These are phyloP conservation scores for Allacma fusca DNA, from an alignment of 2,888 invertebrate species.

Conservation along the genomic window DNA sequence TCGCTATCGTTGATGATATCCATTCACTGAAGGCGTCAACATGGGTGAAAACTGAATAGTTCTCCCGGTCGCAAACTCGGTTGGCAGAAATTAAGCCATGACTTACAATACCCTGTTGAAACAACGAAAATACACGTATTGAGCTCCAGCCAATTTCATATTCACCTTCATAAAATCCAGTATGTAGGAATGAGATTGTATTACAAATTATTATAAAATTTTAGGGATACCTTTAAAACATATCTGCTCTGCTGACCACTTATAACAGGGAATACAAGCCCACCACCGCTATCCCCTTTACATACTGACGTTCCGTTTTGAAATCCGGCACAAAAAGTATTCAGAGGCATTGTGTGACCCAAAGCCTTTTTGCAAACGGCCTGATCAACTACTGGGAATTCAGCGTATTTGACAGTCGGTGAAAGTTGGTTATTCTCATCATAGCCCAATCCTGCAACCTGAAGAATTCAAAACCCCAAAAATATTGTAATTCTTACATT, in stretches of 20 bases:
- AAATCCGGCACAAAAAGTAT: slow-evolving; percentile 27
- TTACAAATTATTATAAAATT: not conserved
- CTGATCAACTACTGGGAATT: slow-evolving; percentile 2
- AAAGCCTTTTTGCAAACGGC: not conserved
- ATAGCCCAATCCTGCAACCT: slow-evolving; percentile 24
- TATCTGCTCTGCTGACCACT: not conserved
- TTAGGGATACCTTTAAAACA: slow-evolving; percentile 17
- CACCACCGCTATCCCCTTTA: slow-evolving; percentile 31
- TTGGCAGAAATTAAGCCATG: not conserved
- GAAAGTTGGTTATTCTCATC: slow-evolving; percentile 16
- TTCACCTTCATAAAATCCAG: too few species aligned
- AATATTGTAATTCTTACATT: too few species aligned
- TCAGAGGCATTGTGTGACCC: not conserved
- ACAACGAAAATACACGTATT: too few species aligned
- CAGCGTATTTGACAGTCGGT: not conserved
- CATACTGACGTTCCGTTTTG: slow-evolving; percentile 22
- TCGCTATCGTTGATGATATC: not conserved
- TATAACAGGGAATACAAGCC: slow-evolving; percentile 7
- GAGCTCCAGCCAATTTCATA: too few species aligned
- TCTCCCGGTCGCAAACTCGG: slow-evolving; percentile 14
- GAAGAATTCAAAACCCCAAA: too few species aligned
- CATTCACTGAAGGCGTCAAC: slow-evolving; percentile 24
- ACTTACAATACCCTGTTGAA: slow-evolving; percentile 22
- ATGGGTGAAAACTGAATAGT: slow-evolving; percentile 30
- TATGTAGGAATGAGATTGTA: not conserved